A percentile compares a stretch with the other conserved stretches of the same genome.
Evolutionary conservation across 1,140 invertebrate genomes (phyloP).

Genomic region (Thaumatotibia leucotreta): DNA sequence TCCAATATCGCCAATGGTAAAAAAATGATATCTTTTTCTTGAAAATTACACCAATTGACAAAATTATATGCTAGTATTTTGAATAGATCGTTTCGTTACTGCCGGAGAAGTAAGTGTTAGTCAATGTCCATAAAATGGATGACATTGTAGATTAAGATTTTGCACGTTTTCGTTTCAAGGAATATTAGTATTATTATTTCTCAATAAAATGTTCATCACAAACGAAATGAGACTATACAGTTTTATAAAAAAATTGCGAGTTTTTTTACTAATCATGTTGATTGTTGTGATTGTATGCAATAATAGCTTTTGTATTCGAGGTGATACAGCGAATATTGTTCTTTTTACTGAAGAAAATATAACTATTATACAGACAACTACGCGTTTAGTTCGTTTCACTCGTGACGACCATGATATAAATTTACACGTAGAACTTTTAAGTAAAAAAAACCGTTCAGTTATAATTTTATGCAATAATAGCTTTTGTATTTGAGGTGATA

Average conservation of each 20-base stretch:
- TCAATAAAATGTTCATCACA: not conserved
- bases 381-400: too few species aligned
- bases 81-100: constrained; percentile 34
- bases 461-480: too few species aligned
- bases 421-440: too few species aligned
- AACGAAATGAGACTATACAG: not conserved
- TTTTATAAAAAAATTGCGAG: not conserved
- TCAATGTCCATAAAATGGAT: constrained; percentile 54
- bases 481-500: too few species aligned
- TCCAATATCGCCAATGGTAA: too few species aligned
- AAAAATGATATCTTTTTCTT: not conserved
- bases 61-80: constrained; percentile 24
- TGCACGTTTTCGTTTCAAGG: constrained; percentile 24
- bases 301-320: not conserved
- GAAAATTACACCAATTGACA: not conserved
- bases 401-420: too few species aligned
- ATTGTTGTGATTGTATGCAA: not conserved
- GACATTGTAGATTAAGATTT: constrained; percentile 45
- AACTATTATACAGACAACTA: too few species aligned
- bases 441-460: too few species aligned
- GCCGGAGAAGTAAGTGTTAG: constrained; percentile 34
- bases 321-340: not conserved
- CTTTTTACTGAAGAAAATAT: not conserved
- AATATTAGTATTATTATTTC: constrained; percentile 16
- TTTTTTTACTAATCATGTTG: not conserved